Evolutionary conservation across 2,888 invertebrate genomes (phyloP), one percentile per base, ranked within the genome.

Genomic region (Drosophila testacea): DNA sequence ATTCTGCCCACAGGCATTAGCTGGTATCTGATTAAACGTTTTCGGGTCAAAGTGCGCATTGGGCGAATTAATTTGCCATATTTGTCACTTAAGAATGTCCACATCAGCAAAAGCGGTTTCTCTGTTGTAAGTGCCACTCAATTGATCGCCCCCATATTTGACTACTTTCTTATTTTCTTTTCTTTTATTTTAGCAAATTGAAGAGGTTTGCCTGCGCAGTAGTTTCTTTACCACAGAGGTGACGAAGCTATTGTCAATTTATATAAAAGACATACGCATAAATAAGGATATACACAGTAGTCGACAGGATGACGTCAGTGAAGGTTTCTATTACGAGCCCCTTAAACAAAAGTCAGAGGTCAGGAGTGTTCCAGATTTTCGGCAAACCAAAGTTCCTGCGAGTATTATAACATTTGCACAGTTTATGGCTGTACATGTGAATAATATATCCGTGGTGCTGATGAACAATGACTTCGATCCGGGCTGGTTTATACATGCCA

Each of bases 201-300:
- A 97, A 88, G 96, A 97, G 92, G 94, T 97, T 80, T 95, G 96
- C 74, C 94, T 97, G 77, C 95, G 96, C 60, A 97, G 97, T 91
- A 97, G 97, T 92, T 95, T 97, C 90, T 95, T 97, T 80, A 97
- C 97, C 91, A 97, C 97, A 1, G 97, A 97, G 81, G 96, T 97
- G 57, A 96, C 96, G 27, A 97, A 97, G 91, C 92, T 97, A 11
- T 93, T 97, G 4, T 96, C 96, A 4, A 95, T 97, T 22, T 95
- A 96, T n/a, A 95, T 97, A 77, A 94, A 95, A 71, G 96, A 97
- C 90, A 95, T 97, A 4, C 94, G 96, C 73, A 94, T 97, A 62
- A 96, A 96, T 83, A 96, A 97, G 91, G 96, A 96, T 93, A 95
- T 96, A 48, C 94, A 94, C 69, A 90, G 91, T 38, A 68, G 42